Conservation (phyloP, 2,888 invertebrate species). For the Eilema sororculum region DNA sequence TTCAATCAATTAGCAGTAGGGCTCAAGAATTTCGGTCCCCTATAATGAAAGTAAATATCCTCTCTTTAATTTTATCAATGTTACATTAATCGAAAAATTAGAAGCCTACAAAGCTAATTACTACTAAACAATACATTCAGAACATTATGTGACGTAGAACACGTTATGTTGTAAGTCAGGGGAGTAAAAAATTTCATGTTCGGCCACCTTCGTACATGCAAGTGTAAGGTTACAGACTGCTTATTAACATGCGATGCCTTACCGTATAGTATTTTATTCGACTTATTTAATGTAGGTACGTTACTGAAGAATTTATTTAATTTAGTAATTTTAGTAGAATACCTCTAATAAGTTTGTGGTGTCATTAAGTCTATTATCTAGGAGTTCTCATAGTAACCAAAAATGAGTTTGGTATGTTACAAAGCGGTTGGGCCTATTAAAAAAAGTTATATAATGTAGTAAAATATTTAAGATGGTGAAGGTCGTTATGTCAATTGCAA, state of each 20-base stretch:
- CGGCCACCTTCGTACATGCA: conserved; percentile 35
- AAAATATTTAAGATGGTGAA: neutral
- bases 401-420: neutral
- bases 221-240: conserved; percentile 29
- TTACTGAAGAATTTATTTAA: conserved; percentile 8
- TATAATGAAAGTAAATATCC: neutral
- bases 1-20: too few relatives aligned
- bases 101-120: conserved; percentile 2
- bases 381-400: neutral
- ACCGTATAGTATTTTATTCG: conserved; percentile 32
- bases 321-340: too few relatives aligned
- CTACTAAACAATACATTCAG: conserved; percentile 12
- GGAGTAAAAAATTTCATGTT: conserved; percentile 37
- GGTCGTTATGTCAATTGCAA: neutral
- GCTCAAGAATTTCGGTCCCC: neutral
- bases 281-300: conserved; percentile 27
- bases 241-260: conserved; percentile 42
- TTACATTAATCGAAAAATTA: neutral
- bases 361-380: neutral
- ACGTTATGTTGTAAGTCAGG: conserved; percentile 18
- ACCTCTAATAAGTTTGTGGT: neutral
- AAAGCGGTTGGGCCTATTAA: neutral
- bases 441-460: neutral
- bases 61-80: neutral
- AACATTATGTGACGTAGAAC: conserved; percentile 30